These are phyloP conservation scores for Ptychobarbus kaznakovi DNA, from an alignment of 2,797 vertebrate genomes.

Conservation along the genomic window DNA sequence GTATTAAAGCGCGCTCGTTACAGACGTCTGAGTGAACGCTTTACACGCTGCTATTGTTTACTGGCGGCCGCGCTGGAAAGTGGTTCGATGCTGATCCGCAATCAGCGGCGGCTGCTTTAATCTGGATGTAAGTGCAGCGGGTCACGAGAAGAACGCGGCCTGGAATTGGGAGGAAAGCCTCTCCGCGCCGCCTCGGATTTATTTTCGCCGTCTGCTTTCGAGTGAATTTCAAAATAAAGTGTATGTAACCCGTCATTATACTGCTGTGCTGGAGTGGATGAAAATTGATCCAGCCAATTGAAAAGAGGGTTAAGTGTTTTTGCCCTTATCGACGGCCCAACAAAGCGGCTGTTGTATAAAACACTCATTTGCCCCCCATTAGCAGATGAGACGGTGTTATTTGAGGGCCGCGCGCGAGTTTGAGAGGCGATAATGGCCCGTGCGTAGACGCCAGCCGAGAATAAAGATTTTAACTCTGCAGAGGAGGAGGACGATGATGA, in stretches of 20 bases:
- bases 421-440: constrained; percentile 75
- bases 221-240: constrained; percentile 95
- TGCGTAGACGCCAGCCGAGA: constrained; percentile 48
- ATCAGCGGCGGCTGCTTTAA: constrained; percentile 87
- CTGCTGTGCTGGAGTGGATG: constrained; percentile 90
- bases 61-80: constrained; percentile 77
- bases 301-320: constrained; percentile 88
- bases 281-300: constrained; percentile 97
- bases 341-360: constrained; percentile 89
- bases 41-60: constrained; percentile 64
- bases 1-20: constrained; percentile 79
- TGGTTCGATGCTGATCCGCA: constrained; percentile 83
- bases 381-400: constrained; percentile 88
- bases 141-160: constrained; percentile 79
- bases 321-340: constrained; percentile 87
- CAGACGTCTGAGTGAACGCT: constrained; percentile 24
- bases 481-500: constrained; percentile 5
- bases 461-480: constrained; percentile 68
- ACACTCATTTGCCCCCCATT: constrained; percentile 92
- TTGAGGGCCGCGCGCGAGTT: constrained; percentile 74
- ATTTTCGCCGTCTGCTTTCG: constrained; percentile 68
- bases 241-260: constrained; percentile 93
- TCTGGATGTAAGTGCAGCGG: constrained; percentile 87
- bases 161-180: constrained; percentile 77
- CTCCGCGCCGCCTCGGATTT: constrained; percentile 72